Percentiles rank a stretch among this genome's conserved stretches.
These are phyloP conservation scores for Amblyjoppa proteus DNA, from an alignment of 2,888 invertebrate genomes.

Conservation along the genomic window DNA sequence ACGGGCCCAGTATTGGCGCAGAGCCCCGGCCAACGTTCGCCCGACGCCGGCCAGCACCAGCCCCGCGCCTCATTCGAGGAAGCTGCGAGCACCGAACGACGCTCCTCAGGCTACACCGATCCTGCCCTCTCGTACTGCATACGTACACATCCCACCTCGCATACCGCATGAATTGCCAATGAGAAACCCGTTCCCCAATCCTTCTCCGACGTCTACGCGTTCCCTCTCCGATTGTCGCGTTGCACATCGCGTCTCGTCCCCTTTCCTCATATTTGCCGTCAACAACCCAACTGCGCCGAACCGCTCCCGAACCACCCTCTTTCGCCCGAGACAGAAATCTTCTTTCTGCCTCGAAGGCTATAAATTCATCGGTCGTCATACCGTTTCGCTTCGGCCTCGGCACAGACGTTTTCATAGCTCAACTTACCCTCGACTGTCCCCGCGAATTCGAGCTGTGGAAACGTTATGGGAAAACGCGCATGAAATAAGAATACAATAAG, in stretches of 20 bases:
- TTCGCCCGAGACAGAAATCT: slow-evolving; percentile 72
- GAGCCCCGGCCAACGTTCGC: no score
- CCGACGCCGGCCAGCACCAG: no score
- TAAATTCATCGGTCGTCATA: slow-evolving; percentile 81
- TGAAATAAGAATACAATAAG: slow-evolving; percentile 64
- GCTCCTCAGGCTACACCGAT: slow-evolving; percentile 45
- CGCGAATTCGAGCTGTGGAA: slow-evolving; percentile 51
- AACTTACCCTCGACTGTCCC: neutral
- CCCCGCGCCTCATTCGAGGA: neutral
- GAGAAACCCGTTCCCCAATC: slow-evolving; percentile 70
- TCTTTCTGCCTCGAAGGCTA: slow-evolving; percentile 78
- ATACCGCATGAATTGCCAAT: slow-evolving; percentile 80
- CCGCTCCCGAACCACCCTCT: neutral
- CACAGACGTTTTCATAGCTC: slow-evolving; percentile 48
- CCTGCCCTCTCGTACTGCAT: slow-evolving; percentile 38
- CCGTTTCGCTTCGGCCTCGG: slow-evolving; percentile 67
- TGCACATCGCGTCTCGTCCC: slow-evolving; percentile 26
- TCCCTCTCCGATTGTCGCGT: slow-evolving; percentile 28
- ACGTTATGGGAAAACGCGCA: slow-evolving; percentile 63
- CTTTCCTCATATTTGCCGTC: slow-evolving; percentile 25
- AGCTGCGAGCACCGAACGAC: slow-evolving; percentile 65
- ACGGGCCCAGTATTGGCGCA: no score
- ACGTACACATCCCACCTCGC: slow-evolving; percentile 64
- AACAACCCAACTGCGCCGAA: neutral
- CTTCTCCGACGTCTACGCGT: slow-evolving; percentile 56